Evolutionary conservation across 1,140 invertebrate species (phyloP).

Genomic region (Lepidotrigona ventralis): DNA sequence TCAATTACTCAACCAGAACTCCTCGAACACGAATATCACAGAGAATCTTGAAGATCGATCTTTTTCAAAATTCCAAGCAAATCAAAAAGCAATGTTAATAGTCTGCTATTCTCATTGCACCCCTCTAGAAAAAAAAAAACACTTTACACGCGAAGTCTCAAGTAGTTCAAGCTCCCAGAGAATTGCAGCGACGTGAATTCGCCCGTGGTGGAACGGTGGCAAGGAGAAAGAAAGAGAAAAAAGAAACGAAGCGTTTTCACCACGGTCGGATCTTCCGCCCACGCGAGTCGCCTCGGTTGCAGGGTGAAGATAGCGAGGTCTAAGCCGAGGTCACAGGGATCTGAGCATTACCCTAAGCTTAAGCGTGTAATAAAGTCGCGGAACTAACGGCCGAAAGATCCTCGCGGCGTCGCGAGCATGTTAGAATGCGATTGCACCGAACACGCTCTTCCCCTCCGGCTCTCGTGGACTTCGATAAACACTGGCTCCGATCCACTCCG

Average conservation of each 20-base stretch:
- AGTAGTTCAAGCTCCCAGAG: not conserved
- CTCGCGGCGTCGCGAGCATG: conserved; percentile 36
- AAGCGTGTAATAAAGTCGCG: conserved; percentile 62
- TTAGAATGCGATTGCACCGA: conserved; percentile 38
- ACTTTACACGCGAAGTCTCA: not conserved
- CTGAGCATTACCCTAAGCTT: conserved; percentile 64
- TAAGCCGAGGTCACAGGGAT: conserved; percentile 62
- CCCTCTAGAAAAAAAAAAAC: too few relatives aligned
- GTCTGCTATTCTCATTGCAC: too few relatives aligned
- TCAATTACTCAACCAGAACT: not conserved
- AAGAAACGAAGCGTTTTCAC: conserved; percentile 17
- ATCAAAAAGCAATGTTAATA: not conserved
- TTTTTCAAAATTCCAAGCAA: not conserved
- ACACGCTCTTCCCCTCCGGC: not conserved
- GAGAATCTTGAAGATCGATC: too few relatives aligned
- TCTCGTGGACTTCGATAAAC: conserved; percentile 55
- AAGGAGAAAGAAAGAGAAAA: not conserved
- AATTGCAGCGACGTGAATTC: not conserved
- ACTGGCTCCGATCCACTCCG: conserved; percentile 40
- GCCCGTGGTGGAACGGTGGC: not conserved
- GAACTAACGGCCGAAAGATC: conserved; percentile 60
- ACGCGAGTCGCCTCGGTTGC: conserved; percentile 42
- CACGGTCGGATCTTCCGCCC: conserved; percentile 35
- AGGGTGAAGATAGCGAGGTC: conserved; percentile 58
- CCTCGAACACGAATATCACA: too few relatives aligned